Percentiles rank a stretch among this genome's conserved stretches.
These are phyloP conservation scores for Elgaria multicarinata DNA, from an alignment of 2,113 vertebrate genomes.

Conservation along the genomic window DNA sequence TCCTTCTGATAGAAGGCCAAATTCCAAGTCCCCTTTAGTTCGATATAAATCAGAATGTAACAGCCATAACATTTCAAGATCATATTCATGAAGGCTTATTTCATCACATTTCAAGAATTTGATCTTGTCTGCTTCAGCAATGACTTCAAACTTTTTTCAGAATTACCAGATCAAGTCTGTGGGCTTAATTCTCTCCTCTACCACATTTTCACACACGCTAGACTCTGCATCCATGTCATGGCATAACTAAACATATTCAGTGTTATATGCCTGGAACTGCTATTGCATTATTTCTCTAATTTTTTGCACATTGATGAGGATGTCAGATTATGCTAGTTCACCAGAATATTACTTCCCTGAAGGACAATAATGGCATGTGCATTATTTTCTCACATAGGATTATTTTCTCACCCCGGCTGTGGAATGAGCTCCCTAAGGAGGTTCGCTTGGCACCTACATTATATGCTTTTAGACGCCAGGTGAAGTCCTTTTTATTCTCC, in stretches of 20 bases:
- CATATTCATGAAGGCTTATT: constrained; percentile 23
- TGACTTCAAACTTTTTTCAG: neutral
- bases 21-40: neutral
- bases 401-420: too few relatives aligned
- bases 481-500: too few relatives aligned
- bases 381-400: neutral
- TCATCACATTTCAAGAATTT: constrained; percentile 48
- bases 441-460: too few relatives aligned
- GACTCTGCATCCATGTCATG: neutral
- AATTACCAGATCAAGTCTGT: constrained; percentile 29
- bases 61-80: neutral
- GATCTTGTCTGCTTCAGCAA: neutral
- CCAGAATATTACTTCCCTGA: neutral
- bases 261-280: neutral
- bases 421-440: too few relatives aligned
- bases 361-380: neutral
- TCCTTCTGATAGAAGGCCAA: constrained; percentile 29
- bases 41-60: constrained; percentile 8
- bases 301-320: neutral
- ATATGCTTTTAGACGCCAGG: too few relatives aligned
- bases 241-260: neutral
- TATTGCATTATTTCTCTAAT: constrained; percentile 9
- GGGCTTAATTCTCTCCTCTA: constrained; percentile 4
- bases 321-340: constrained; percentile 10
- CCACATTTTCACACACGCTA: constrained; percentile 9